These are phyloP conservation scores for Cephalopholis sonnerati DNA, from an alignment of 2,113 vertebrate species.

Conservation along the genomic window DNA sequence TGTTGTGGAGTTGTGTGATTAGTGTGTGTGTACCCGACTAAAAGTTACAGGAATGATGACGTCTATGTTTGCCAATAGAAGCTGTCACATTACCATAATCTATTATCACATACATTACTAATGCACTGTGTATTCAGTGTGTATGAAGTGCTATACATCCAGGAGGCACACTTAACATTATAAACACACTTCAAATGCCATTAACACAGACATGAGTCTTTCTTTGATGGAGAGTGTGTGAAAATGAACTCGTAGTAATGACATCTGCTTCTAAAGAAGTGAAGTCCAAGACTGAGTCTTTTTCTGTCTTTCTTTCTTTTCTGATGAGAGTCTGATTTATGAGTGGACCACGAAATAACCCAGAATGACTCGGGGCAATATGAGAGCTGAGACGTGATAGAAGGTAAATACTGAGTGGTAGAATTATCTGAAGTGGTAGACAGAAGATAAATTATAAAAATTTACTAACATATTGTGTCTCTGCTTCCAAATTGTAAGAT, in stretches of 20 bases:
- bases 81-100: not conserved
- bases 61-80: not conserved
- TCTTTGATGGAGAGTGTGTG: not conserved
- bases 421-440: not conserved
- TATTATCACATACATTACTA: not conserved
- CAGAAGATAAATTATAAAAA: not conserved
- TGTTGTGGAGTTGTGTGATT: not conserved
- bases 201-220: not conserved
- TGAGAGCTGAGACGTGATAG: not conserved
- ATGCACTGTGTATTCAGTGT: not conserved
- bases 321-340: not conserved
- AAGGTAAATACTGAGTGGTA: not conserved
- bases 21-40: not conserved
- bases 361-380: not conserved
- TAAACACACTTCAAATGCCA: not conserved
- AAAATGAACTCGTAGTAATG: not conserved
- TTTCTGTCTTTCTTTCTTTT: not conserved
- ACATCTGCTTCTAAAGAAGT: too few species aligned
- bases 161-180: not conserved
- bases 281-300: too few species aligned
- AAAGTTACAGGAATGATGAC: not conserved
- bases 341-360: not conserved
- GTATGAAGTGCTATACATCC: too few species aligned
- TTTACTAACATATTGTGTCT: too few species aligned
- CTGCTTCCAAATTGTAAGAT: not conserved